Evolutionary conservation across 1,140 invertebrate genomes (phyloP), one percentile per base, ranked within the genome.

Genomic region (Drepana arcuata): DNA sequence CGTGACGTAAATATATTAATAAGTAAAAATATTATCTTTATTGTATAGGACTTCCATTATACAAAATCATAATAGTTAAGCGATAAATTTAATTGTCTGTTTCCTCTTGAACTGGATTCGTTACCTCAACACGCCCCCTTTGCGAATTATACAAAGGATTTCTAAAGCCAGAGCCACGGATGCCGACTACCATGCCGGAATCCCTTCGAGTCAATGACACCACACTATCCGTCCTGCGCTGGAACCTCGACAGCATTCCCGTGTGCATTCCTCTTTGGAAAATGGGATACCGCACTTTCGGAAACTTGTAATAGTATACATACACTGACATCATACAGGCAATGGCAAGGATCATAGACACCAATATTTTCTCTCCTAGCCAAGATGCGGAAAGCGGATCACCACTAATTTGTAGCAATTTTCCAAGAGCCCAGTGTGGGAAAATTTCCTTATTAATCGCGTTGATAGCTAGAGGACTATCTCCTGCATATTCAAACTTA

Each of bases 101-200:
- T 18, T 66, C 54, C 16, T 54, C 46, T 1, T 37, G 31, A 14
- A 34, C 39, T 24, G 49, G 37, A 18, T 70, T 59, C 16, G 45
- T 48, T 2, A 72, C 60, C 14, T 55, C 33, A 7, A 66, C 64
- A 25, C 67, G 58, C 14, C 60, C 56, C 41, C 68, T 70, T 47
- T 59, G 73, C 6, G 73, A 78, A 33, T 71, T 59, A 33, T 81
- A 81, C 36, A 81, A 33, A 3, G 77, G 77, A 51, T 81, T 81
- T 15, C 77, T 72, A 41, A 81, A 81, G 1, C 68, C 70, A 3
- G 70, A 58, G n/a, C 24, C 27, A 12, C 24, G 43, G 49, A n/a
- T 37, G 30, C 2, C 48, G 42, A 12, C 37, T 3, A 52, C 47
- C 16, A 51, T 37, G 1, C 52, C 40, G 21, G 73, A 78, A 41